Evolutionary conservation across 2,888 invertebrate genomes (phyloP), one percentile per base, ranked within the genome.

Genomic region (Acronicta psi): DNA sequence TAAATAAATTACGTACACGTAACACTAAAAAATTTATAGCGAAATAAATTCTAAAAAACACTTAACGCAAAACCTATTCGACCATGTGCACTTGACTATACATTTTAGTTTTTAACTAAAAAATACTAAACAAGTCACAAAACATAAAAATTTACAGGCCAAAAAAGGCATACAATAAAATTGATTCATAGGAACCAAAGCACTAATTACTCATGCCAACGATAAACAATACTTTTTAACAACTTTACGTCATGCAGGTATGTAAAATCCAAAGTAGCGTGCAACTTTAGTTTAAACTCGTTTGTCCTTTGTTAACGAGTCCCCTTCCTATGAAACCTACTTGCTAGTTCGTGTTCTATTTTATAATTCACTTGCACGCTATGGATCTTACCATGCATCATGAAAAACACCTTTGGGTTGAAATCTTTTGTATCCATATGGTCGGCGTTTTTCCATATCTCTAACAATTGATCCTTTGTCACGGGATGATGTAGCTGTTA

Each of bases 361-460:
- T 47, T 54, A 69, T 47, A 69, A 53, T 65, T 49, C 38, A 56
- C 45, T 56, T 75, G 80, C 86, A 84, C 83, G 83, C 86, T 77
- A 81, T 80, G 84, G 82, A 84, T 82, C 93, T 92, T 95, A 97
- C 98, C 99, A 91, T 99, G 99, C 83, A 99, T 95, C 89, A 96
- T 96, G 94, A 99, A 99, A 95, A 99, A 99, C 40, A 98, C 97
- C 92, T 96, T 97, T 25, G 99, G 98, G 93, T 99, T 95, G 92
- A 99, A 99, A 84, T 98, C 97, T 80, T 97, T 96, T 59, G 95
- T 95, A 44, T 97, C 97, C 96, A 99, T 96, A 77, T 98, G 97
- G 94, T 99, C 99, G 80, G 97, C 96, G 91, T 96, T 97, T 85
- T 97, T 97, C 99, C 99, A 99, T 40, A 99, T 98, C 87, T 99